phyloP scores from a whole-genome alignment of 2,797 vertebrate species.

The Oreochromis grahami region DNA sequence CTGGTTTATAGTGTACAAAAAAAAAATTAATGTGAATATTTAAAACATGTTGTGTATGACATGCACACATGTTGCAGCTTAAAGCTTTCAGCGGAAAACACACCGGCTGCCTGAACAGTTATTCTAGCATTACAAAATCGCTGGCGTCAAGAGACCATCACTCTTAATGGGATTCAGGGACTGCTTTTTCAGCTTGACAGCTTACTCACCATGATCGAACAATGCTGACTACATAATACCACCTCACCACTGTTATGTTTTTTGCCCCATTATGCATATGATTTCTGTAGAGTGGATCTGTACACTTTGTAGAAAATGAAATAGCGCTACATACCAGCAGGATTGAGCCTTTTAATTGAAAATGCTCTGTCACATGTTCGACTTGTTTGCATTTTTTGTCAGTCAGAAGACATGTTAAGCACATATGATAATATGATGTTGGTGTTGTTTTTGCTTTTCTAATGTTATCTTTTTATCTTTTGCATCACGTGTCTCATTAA shows the following conservation, averaged over 20 bases:
- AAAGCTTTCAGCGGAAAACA: neutral
- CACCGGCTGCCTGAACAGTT: neutral
- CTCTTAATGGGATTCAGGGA: neutral
- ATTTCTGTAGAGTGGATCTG: neutral
- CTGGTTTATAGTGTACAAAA: neutral
- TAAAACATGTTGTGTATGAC: neutral
- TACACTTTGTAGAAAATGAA: neutral
- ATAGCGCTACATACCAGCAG: neutral
- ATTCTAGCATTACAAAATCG: neutral
- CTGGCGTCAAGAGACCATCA: neutral
- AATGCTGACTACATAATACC: neutral
- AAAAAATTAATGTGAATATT: neutral
- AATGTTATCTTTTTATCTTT: neutral
- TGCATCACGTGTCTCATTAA: neutral
- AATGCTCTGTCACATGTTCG: conserved; percentile 18
- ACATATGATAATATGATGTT: neutral
- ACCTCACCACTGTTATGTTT: neutral
- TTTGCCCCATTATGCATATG: neutral
- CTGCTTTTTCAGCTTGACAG: neutral
- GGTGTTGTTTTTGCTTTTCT: neutral
- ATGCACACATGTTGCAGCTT: neutral
- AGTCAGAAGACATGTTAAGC: conserved; percentile 18
- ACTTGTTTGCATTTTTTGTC: conserved; percentile 36
- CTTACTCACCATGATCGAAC: neutral
- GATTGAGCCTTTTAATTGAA: neutral